Conservation (phyloP, 2,113 vertebrate species). For the Scomber colias region DNA sequence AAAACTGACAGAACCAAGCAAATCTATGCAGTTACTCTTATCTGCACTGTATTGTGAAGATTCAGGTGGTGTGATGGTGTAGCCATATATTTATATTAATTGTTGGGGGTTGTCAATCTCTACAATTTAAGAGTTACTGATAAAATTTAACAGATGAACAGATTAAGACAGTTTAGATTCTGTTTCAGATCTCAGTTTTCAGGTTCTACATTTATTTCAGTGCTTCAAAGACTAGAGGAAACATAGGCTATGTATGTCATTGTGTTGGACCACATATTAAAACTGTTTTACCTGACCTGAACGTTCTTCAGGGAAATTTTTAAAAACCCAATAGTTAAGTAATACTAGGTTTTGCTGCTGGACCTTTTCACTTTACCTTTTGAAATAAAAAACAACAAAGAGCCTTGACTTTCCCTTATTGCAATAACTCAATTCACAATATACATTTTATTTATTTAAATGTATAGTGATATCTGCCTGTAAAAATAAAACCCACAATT, state of each 20-base stretch:
- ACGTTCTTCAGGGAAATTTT: not conserved
- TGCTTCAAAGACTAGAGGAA: not conserved
- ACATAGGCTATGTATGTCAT: not conserved
- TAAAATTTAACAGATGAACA: no score
- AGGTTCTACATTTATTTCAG: not conserved
- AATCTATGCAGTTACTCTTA: not conserved
- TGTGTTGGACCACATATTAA: not conserved
- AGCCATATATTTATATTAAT: not conserved
- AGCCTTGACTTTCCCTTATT: not conserved
- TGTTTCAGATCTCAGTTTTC: slow-evolving; percentile 1
- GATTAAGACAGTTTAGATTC: no score
- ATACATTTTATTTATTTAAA: slow-evolving; percentile 9
- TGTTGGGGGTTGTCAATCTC: not conserved
- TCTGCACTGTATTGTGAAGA: not conserved
- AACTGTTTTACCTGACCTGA: not conserved
- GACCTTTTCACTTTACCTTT: not conserved
- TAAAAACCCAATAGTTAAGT: not conserved
- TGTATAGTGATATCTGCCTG: not conserved
- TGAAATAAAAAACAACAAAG: not conserved
- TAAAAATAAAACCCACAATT: not conserved
- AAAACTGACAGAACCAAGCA: slow-evolving; percentile 26
- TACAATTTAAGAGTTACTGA: not conserved
- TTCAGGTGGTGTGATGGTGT: not conserved
- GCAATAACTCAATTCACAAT: not conserved
- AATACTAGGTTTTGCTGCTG: not conserved